Percentiles rank a stretch among this genome's conserved stretches.
phyloP scores from a whole-genome alignment of 37 sponge, comb jelly and placozoan species.

The Haliclona indistincta region DNA sequence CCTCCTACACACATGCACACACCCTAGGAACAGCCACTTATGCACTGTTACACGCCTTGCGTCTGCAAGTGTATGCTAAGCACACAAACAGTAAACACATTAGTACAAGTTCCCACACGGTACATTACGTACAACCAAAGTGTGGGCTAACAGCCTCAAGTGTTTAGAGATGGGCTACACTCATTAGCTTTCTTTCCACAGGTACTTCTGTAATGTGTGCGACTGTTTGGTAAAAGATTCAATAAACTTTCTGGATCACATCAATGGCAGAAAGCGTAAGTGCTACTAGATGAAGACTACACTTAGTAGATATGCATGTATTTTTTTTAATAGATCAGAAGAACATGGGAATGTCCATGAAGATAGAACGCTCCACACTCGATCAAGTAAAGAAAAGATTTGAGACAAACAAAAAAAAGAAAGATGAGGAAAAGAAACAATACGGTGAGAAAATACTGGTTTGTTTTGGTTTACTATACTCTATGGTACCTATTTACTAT shows the following conservation, averaged over 20 bases:
- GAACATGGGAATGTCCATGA: conserved; percentile 99
- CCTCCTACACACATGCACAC: not conserved
- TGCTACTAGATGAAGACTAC: not conserved
- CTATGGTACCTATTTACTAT: too few species aligned
- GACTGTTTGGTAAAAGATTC: conserved; percentile 99
- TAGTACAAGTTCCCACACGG: too few species aligned
- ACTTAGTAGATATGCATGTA: not conserved
- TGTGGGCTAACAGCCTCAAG: too few species aligned
- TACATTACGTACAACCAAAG: too few species aligned
- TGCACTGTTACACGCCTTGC: too few species aligned
- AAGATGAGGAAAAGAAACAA: conserved; percentile 82
- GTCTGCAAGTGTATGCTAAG: not conserved
- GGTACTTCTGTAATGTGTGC: conserved; percentile 98
- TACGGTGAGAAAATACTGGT: conserved; percentile 49
- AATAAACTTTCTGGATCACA: conserved; percentile 98
- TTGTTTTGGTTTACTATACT: not conserved
- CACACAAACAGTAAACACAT: too few species aligned
- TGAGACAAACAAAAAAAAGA: conserved; percentile 89
- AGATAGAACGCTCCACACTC: conserved; percentile 88
- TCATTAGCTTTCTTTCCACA: too few species aligned
- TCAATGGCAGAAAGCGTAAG: conserved; percentile 98
- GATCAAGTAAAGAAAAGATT: conserved; percentile 97
- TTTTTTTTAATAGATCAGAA: conserved; percentile 81
- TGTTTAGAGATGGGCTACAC: too few species aligned
- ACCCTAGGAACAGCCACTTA: not conserved